These are phyloP conservation scores for Potorous gilbertii DNA, from an alignment of 2,797 vertebrate genomes.

Conservation along the genomic window DNA sequence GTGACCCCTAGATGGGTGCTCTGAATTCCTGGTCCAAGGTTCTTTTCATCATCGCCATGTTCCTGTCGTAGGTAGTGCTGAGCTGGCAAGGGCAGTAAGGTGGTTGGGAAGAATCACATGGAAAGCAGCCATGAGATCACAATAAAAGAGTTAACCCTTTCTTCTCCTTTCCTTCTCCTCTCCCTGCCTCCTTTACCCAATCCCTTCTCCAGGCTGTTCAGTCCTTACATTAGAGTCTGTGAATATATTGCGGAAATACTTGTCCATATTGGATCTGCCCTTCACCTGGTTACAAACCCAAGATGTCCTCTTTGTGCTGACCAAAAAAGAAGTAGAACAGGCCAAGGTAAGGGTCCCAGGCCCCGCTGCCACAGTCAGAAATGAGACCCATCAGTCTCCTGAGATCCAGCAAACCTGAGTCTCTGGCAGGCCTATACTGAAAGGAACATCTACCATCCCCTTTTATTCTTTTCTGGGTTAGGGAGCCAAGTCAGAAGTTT, in stretches of 20 bases:
- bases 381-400: not conserved
- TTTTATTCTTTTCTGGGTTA: not conserved
- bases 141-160: not conserved
- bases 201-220: slow-evolving; percentile 85
- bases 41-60: not conserved
- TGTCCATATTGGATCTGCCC: slow-evolving; percentile 92
- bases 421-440: not conserved
- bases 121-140: not conserved
- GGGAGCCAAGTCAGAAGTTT: not conserved
- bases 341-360: slow-evolving; percentile 89
- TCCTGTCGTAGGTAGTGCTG: no score
- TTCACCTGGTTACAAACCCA: slow-evolving; percentile 88
- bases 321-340: slow-evolving; percentile 85
- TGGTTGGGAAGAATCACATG: not conserved
- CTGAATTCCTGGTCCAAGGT: not conserved
- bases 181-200: no score
- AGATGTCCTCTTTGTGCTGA: slow-evolving; percentile 87
- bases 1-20: no score
- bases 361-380: not conserved
- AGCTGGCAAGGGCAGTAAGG: not conserved
- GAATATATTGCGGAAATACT: slow-evolving; percentile 91
- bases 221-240: slow-evolving; percentile 90
- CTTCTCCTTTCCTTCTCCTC: not conserved
- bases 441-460: not conserved
- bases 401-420: not conserved